Evolutionary conservation across 2,113 vertebrate species (phyloP).

Genomic region (Theristicus caerulescens): DNA sequence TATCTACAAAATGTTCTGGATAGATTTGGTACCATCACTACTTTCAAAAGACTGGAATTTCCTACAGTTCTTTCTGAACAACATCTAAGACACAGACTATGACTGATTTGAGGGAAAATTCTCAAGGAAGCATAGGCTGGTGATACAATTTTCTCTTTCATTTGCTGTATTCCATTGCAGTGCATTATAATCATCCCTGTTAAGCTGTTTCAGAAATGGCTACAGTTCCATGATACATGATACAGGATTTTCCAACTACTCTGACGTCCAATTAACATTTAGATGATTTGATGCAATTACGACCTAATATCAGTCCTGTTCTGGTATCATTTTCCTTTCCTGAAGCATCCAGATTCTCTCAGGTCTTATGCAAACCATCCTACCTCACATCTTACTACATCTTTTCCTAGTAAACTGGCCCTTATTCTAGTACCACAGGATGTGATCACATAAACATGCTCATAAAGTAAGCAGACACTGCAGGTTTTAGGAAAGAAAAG

Average conservation of each 20-base stretch:
- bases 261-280: not conserved
- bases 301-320: not conserved
- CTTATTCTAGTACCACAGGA: not conserved
- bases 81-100: not conserved
- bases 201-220: not conserved
- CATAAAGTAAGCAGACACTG: not conserved
- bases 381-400: not conserved
- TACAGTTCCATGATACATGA: not conserved
- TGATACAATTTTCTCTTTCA: not conserved
- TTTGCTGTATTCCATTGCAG: not conserved
- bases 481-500: slow-evolving; percentile 47
- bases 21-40: not conserved
- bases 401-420: not conserved
- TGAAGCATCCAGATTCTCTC: not conserved
- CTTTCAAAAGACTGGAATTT: not conserved
- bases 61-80: not conserved
- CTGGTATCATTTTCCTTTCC: not conserved
- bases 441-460: not conserved
- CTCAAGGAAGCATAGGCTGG: not conserved
- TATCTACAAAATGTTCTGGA: not conserved
- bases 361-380: not conserved
- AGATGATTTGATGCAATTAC: not conserved
- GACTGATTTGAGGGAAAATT: not conserved
- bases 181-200: not conserved
- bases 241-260: not conserved